These are phyloP conservation scores for Malurus cyaneus DNA, from an alignment of 2,113 vertebrate genomes.

Conservation along the genomic window DNA sequence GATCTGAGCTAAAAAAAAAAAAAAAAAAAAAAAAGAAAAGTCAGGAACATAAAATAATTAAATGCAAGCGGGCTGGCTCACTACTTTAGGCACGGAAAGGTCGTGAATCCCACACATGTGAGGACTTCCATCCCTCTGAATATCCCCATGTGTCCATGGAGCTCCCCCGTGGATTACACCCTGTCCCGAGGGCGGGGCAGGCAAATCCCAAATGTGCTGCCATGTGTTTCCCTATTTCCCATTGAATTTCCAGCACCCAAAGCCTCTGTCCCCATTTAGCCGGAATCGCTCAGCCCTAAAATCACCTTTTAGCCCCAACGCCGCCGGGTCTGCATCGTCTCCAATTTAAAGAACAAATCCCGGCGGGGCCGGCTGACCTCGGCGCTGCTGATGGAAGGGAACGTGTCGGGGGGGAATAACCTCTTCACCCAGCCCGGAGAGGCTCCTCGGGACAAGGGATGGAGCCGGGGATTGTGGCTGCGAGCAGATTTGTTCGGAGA, in stretches of 20 bases:
- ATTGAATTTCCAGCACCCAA: fast-evolving
- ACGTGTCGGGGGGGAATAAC: not conserved
- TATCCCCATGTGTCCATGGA: fast-evolving
- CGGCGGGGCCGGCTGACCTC: not conserved
- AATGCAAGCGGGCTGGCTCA: not conserved
- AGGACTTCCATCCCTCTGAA: not conserved
- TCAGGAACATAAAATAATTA: too few relatives aligned
- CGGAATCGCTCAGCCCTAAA: not conserved
- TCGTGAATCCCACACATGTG: not conserved
- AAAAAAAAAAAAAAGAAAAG: too few relatives aligned
- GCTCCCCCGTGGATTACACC: fast-evolving
- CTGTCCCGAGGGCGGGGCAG: not conserved
- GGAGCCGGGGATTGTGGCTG: not conserved
- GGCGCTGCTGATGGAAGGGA: not conserved
- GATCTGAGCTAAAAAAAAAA: not conserved
- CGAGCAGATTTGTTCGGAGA: not conserved
- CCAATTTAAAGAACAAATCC: slow-evolving; percentile 14
- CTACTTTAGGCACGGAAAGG: not conserved
- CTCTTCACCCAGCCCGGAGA: not conserved
- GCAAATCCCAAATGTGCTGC: slow-evolving; percentile 1
- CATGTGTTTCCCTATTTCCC: not conserved
- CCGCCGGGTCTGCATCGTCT: not conserved
- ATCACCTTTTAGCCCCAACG: not conserved
- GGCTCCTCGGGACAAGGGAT: not conserved
- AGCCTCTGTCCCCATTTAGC: not conserved